Conservation (phyloP, 2,888 invertebrate species). For the Melitaea athalia region DNA sequence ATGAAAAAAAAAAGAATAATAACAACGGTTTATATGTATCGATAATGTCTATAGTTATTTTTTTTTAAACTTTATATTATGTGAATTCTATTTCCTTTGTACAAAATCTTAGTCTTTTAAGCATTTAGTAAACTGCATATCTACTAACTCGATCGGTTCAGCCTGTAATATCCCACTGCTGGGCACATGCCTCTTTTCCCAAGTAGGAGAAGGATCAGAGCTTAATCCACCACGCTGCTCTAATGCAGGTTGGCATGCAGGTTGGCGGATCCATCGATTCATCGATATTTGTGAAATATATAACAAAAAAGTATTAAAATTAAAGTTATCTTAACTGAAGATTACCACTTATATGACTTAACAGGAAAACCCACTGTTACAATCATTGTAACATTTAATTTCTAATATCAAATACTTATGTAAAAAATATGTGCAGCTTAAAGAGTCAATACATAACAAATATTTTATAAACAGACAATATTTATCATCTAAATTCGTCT, state of each 20-base stretch:
- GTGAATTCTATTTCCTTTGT: not conserved
- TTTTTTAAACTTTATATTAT: no score
- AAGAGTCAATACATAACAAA: constrained; percentile 13
- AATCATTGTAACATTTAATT: not conserved
- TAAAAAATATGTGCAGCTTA: constrained; percentile 11
- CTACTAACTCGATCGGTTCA: no score
- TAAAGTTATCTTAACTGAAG: no score
- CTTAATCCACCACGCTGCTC: no score
- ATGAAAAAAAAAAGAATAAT: no score
- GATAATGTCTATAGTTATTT: no score
- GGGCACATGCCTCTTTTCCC: no score
- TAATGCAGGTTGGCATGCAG: no score
- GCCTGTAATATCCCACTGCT: no score
- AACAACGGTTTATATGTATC: no score
- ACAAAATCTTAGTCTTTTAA: constrained; percentile 3
- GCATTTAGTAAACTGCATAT: not conserved
- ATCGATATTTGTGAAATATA: not conserved
- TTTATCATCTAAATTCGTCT: constrained; percentile 27
- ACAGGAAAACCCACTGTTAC: not conserved
- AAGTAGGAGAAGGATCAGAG: no score
- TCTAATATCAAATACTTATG: not conserved
- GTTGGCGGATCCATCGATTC: not conserved
- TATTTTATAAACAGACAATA: not conserved
- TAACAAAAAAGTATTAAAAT: no score
- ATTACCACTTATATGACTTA: not conserved